Conservation (phyloP, 2,797 vertebrate genomes). For the Ambastaia sidthimunki region DNA sequence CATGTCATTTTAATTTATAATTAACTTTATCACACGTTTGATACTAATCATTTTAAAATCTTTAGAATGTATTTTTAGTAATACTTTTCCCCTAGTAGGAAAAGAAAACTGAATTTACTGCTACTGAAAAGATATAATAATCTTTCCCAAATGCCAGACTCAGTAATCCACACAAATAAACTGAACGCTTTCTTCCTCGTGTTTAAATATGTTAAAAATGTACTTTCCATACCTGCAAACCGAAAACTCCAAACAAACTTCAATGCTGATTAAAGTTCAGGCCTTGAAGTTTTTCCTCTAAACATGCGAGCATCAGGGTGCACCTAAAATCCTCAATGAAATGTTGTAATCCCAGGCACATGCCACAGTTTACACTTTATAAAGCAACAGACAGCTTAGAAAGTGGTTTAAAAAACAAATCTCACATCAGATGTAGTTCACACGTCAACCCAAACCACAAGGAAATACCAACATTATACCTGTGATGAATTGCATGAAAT, state of each 20-base stretch:
- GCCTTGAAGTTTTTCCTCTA: constrained; percentile 59
- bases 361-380: constrained; percentile 71
- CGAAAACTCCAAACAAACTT: constrained; percentile 63
- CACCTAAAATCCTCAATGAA: constrained; percentile 78
- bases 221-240: constrained; percentile 67
- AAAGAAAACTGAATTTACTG: constrained; percentile 6
- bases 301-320: constrained; percentile 64
- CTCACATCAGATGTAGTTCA: constrained; percentile 23
- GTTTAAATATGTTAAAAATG: neutral
- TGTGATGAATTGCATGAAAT: neutral
- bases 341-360: constrained; percentile 83
- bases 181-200: constrained; percentile 5
- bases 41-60: neutral
- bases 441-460: neutral
- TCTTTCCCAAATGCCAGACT: constrained; percentile 46
- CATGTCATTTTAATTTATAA: neutral
- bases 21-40: neutral
- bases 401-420: constrained; percentile 51
- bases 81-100: neutral
- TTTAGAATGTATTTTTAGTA: neutral
- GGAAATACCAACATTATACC: neutral
- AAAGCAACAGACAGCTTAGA: constrained; percentile 63
- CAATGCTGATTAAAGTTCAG: constrained; percentile 59
- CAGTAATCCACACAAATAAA: constrained; percentile 13
- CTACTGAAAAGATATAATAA: constrained; percentile 4